Percentiles rank a stretch among this genome's conserved stretches.
phyloP scores from a whole-genome alignment of 2,888 invertebrate species.

The Melinopterus prodromus region DNA sequence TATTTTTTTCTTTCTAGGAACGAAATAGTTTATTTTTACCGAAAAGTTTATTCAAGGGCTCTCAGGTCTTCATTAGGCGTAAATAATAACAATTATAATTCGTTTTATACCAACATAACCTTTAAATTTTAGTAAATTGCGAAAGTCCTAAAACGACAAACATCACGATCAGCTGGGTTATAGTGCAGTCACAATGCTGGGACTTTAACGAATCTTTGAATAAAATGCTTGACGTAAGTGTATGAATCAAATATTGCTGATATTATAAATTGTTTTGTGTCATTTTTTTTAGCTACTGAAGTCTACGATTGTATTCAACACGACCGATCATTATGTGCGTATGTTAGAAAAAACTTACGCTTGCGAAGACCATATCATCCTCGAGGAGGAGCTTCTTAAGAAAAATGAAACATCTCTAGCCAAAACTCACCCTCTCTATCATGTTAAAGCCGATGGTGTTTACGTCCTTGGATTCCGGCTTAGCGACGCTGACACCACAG shows the following conservation, averaged over 20 bases:
- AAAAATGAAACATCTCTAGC: constrained; percentile 50
- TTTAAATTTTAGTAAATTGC: constrained; percentile 51
- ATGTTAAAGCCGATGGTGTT: constrained; percentile 74
- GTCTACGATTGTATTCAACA: constrained; percentile 38
- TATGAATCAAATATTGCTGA: not conserved
- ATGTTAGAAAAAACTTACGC: constrained; percentile 46
- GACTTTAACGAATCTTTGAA: constrained; percentile 57
- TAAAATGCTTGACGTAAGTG: constrained; percentile 53
- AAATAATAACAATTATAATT: constrained; percentile 55
- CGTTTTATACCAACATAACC: constrained; percentile 27
- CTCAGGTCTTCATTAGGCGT: constrained; percentile 76
- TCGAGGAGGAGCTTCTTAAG: constrained; percentile 49
- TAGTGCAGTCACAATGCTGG: constrained; percentile 68
- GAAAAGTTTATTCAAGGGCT: constrained; percentile 75
- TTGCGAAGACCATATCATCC: constrained; percentile 55
- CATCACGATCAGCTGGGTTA: constrained; percentile 63
- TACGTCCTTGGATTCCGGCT: constrained; percentile 70
- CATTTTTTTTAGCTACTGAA: constrained; percentile 40
- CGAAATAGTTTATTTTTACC: constrained; percentile 61
- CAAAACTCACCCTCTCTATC: constrained; percentile 62
- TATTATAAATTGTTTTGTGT: constrained; percentile 27
- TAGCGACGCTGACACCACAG: constrained; percentile 55
- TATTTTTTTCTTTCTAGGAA: constrained; percentile 56
- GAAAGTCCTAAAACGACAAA: constrained; percentile 49
- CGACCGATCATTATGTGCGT: constrained; percentile 37